Percentiles rank a stretch among this genome's conserved stretches.
Conservation (phyloP, 2,888 invertebrate genomes). For the Odontocerum albicorne region DNA sequence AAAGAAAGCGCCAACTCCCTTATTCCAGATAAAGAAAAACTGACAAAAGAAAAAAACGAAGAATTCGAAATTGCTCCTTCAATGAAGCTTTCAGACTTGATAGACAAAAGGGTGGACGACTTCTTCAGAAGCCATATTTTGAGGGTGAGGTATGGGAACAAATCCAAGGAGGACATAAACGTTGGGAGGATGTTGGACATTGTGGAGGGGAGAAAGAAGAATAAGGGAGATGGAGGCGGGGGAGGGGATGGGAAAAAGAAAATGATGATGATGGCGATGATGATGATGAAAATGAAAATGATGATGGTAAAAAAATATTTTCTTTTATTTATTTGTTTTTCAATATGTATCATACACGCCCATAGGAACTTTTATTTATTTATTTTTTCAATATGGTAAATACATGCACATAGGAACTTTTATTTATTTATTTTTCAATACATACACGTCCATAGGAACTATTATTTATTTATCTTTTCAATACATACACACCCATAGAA, state of each 20-base stretch:
- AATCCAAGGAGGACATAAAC: constrained; percentile 38
- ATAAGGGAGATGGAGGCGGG: constrained; percentile 45
- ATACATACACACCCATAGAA: no score
- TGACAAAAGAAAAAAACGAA: no score
- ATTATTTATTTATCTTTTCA: no score
- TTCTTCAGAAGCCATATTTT: constrained; percentile 62
- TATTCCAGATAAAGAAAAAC: background rate
- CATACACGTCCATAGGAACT: no score
- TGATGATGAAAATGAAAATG: constrained; percentile 63
- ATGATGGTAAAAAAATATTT: constrained; percentile 52
- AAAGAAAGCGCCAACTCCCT: background rate
- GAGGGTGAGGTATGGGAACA: constrained; percentile 38
- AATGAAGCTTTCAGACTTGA: constrained; percentile 45
- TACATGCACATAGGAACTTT: no score
- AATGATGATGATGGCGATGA: constrained; percentile 67
- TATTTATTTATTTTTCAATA: no score
- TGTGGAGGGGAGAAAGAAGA: constrained; percentile 46
- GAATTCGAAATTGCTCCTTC: no score
- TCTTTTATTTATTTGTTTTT: no score
- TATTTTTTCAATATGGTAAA: no score
- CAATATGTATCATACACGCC: no score
- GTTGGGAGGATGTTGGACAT: constrained; percentile 38
- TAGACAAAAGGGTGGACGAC: constrained; percentile 56
- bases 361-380: no score
- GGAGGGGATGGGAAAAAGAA: constrained; percentile 46